phyloP scores from a whole-genome alignment of 2,797 vertebrate species.

The Lindbergichthys nudifrons region DNA sequence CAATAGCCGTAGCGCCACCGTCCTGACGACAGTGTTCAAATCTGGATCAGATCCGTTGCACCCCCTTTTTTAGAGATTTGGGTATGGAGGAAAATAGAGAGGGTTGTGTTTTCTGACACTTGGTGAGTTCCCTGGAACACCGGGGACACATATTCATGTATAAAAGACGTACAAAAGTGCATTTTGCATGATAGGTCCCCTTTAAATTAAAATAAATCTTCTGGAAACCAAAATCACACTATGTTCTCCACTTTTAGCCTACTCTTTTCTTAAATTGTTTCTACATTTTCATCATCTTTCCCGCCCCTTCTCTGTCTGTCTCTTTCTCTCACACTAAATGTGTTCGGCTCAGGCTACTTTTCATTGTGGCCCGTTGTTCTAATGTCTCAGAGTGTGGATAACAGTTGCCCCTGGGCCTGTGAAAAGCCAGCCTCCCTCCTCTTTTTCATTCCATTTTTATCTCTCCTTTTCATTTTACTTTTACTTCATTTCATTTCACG shows the following conservation, averaged over 20 bases:
- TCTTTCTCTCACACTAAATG: slow-evolving; percentile 25
- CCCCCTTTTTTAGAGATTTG: too few relatives aligned
- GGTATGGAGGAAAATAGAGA: too few relatives aligned
- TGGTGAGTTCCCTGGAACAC: too few relatives aligned
- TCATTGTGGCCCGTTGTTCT: slow-evolving; percentile 62
- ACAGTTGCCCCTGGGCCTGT: slow-evolving; percentile 57
- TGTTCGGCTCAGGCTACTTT: slow-evolving; percentile 50
- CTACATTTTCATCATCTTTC: slow-evolving; percentile 32
- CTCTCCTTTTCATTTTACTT: slow-evolving; percentile 70
- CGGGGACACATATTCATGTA: too few relatives aligned
- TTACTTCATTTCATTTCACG: slow-evolving; percentile 81
- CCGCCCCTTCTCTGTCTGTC: slow-evolving; percentile 2
- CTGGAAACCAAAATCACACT: background rate
- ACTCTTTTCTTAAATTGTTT: slow-evolving; percentile 3
- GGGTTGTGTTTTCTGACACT: too few relatives aligned
- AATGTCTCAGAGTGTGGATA: slow-evolving; percentile 66
- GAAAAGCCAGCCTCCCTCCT: slow-evolving; percentile 47
- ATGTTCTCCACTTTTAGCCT: background rate
- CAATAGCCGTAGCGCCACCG: too few relatives aligned
- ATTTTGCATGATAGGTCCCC: too few relatives aligned
- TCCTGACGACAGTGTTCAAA: too few relatives aligned
- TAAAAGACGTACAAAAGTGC: too few relatives aligned
- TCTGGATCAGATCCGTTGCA: too few relatives aligned
- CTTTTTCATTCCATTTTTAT: slow-evolving; percentile 69
- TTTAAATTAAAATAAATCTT: too few relatives aligned